Conservation (phyloP, 2,888 invertebrate genomes). For the Macrophya annulata region DNA sequence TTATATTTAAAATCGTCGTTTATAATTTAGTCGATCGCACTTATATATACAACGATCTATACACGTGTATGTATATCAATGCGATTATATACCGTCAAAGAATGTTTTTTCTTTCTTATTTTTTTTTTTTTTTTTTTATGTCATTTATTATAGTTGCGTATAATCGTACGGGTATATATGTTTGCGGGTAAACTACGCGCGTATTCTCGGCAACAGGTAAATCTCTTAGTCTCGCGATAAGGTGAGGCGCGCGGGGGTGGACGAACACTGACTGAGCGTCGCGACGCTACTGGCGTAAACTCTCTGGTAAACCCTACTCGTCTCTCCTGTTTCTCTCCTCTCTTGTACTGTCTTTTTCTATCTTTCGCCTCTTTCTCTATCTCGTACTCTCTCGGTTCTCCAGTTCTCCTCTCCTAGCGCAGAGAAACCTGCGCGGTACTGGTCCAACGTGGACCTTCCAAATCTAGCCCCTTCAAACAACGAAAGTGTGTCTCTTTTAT, state of each 20-base stretch:
- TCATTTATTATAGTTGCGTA: neutral
- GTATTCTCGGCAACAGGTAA: slow-evolving; percentile 46
- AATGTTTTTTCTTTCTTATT: neutral
- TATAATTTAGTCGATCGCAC: no score
- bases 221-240: neutral
- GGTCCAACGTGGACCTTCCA: slow-evolving; percentile 38
- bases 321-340: slow-evolving; percentile 19
- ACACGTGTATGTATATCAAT: no score
- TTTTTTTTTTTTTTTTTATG: neutral
- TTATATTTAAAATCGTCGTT: no score
- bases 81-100: neutral
- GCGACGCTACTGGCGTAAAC: slow-evolving; percentile 61
- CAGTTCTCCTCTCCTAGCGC: slow-evolving; percentile 5
- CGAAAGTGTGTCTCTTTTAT: neutral
- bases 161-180: neutral
- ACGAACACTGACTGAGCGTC: slow-evolving; percentile 55
- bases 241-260: neutral
- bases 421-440: slow-evolving; percentile 51
- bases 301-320: slow-evolving; percentile 41
- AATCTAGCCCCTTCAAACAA: slow-evolving; percentile 32
- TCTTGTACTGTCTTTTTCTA: neutral
- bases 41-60: no score
- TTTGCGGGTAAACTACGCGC: neutral
- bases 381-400: slow-evolving; percentile 10
- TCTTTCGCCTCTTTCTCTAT: slow-evolving; percentile 8